Conservation (phyloP, 2,113 vertebrate species). For the Dipodomys stephensi region DNA sequence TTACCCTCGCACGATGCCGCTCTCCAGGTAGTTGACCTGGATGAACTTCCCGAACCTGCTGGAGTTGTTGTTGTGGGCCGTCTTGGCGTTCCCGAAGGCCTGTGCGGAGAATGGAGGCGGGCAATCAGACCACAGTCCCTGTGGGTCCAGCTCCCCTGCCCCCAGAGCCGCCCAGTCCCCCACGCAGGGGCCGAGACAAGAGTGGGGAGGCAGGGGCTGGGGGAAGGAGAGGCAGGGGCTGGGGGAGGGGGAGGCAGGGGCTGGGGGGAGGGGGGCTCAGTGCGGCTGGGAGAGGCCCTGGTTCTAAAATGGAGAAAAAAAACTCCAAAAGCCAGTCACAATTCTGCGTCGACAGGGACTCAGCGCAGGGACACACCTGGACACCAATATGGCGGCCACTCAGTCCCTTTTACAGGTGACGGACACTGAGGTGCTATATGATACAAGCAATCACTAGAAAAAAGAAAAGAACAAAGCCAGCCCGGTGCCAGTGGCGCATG, state of each 20-base stretch:
- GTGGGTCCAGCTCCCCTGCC: not conserved
- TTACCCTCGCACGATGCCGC: conserved; percentile 96
- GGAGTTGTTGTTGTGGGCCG: conserved; percentile 96
- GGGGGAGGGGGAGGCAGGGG: no score
- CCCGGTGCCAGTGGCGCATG: no score
- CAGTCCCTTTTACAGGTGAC: no score
- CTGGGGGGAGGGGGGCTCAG: no score
- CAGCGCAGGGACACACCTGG: no score
- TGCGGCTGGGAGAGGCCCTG: not conserved
- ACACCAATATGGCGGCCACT: no score
- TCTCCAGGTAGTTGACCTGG: conserved; percentile 97
- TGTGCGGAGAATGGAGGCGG: conserved; percentile 72
- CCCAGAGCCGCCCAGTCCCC: not conserved
- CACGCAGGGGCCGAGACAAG: not conserved
- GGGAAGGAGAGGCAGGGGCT: no score
- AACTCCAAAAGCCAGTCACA: no score
- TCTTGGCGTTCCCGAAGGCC: conserved; percentile 98
- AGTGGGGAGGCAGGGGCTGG: not conserved
- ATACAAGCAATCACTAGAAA: no score
- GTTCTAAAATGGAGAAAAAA: not conserved
- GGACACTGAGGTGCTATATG: no score
- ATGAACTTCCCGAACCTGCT: conserved; percentile 99
- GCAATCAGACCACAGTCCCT: not conserved
- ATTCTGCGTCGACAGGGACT: no score
- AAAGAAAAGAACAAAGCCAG: no score